phyloP scores from a whole-genome alignment of 2,797 vertebrate species.

The Danio choprae region DNA sequence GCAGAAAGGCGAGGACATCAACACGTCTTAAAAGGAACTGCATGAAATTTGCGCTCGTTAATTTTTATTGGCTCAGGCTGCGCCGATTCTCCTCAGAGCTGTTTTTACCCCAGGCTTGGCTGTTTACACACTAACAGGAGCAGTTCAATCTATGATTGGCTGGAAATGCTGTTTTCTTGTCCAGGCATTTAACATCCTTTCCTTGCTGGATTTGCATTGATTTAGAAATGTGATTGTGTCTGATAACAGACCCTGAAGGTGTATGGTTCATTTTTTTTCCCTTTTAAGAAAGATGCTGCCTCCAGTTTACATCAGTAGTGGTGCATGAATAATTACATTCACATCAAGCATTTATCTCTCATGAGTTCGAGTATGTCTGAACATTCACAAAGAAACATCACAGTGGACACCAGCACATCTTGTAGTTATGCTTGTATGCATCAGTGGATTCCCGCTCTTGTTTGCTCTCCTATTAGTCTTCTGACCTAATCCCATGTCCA shows the following conservation, averaged over 20 bases:
- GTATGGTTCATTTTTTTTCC: slow-evolving; percentile 35
- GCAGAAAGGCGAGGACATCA: slow-evolving; percentile 44
- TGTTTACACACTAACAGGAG: background rate
- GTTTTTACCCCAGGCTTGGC: slow-evolving; percentile 15
- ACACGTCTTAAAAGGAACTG: slow-evolving; percentile 28
- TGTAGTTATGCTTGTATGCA: slow-evolving; percentile 45
- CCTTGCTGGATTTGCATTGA: slow-evolving; percentile 26
- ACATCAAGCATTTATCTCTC: slow-evolving; percentile 28
- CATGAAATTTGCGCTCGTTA: slow-evolving; percentile 41
- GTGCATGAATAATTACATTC: slow-evolving; percentile 44
- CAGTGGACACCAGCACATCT: background rate
- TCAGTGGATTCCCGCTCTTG: slow-evolving; percentile 41
- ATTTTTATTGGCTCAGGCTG: slow-evolving; percentile 42
- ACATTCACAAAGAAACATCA: background rate
- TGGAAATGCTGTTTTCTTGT: slow-evolving; percentile 1
- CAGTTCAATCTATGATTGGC: background rate
- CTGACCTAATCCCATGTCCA: slow-evolving; percentile 42
- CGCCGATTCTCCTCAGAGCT: slow-evolving; percentile 12
- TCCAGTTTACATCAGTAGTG: slow-evolving; percentile 25
- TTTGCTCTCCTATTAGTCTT: slow-evolving; percentile 47
- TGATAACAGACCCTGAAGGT: slow-evolving; percentile 42
- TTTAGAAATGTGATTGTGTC: slow-evolving; percentile 33
- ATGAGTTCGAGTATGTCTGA: background rate
- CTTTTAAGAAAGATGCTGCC: slow-evolving; percentile 11
- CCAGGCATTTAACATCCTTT: slow-evolving; percentile 22